Conservation (phyloP, 2,888 invertebrate genomes). For the Mechanitis mazaeus region DNA sequence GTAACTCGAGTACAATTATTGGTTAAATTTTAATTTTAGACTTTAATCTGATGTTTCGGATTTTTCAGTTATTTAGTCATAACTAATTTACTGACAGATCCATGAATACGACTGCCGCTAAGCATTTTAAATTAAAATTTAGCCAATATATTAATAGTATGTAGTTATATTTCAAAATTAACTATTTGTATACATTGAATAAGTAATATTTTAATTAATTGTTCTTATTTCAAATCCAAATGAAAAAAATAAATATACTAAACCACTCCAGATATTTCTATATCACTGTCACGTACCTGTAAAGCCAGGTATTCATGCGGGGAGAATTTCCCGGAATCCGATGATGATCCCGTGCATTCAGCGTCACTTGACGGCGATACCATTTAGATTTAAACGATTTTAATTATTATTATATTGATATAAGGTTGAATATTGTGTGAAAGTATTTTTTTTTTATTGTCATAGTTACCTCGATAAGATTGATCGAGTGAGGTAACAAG, state of each 20-base stretch:
- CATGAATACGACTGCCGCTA: no score
- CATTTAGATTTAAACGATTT: constrained; percentile 8
- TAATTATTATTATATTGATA: rapidly evolving
- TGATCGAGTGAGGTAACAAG: constrained; percentile 74
- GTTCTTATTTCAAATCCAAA: not conserved
- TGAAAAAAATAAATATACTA: not conserved
- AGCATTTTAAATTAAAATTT: no score
- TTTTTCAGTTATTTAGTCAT: no score
- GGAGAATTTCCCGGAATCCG: constrained; percentile 75
- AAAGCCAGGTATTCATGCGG: constrained; percentile 73
- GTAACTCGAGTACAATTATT: no score
- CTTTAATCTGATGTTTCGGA: no score
- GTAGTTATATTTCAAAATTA: no score
- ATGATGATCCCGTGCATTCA: constrained; percentile 72
- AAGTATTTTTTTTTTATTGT: constrained; percentile 35
- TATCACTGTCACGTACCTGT: constrained; percentile 55
- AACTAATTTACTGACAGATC: no score
- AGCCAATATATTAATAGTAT: no score
- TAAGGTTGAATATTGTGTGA: constrained; percentile 34
- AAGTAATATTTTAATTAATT: no score
- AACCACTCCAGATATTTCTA: constrained; percentile 29
- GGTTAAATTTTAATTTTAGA: no score
- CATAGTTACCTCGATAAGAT: constrained; percentile 69
- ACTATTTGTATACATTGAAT: no score
- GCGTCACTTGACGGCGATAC: constrained; percentile 49